Evolutionary conservation across 2,797 vertebrate genomes (phyloP), one percentile per base, ranked within the genome.

Genomic region (Tenualosa ilisha): DNA sequence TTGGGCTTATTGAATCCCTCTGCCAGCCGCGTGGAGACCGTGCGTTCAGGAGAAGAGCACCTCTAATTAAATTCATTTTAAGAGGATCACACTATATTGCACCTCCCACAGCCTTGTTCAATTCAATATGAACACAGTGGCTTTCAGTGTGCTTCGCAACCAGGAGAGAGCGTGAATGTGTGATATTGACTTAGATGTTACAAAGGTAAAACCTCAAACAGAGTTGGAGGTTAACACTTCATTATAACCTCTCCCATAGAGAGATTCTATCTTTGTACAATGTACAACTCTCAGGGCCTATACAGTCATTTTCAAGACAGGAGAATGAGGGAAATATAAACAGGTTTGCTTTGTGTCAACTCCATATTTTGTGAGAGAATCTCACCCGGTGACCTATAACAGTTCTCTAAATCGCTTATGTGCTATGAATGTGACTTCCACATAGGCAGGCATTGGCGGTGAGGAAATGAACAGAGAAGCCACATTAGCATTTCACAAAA

Each of bases 31-130:
- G 81, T 24, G 81, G 81, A 56, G 59, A 53, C 81, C 51, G 20
- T 43, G 72, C 40, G 56, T 56, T 56, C 54, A 56, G 54, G 37
- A 63, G 46, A 83, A 83, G 63, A 72, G 63, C 59, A 51, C 46
- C 51, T 26, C 61, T 83, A 37, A 86, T 83, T 75, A 31, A 83
- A 49, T 82, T 85, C 6, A 17, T 82, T 85, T 68, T 22, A 82
- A 72, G 49, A 63, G 51, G 85, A 82, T 72, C 54, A 51, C 72
- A 79, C 72, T 6, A 22, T 79, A 79, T 79, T 79, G 72, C 40
- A 6, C 37, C 37, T 79, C 72, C 37, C 72, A 79, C 72, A 20
- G 37, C 40, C 72, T 79, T 79, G 37, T 79, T 79, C 17, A 46
- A 79, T 17, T 75, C 68, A 79, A 43, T 79, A 79, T 20, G 37